A percentile compares a stretch with the other conserved stretches of the same genome.
phyloP scores from a whole-genome alignment of 2,888 invertebrate genomes.

The Cinara cedri region DNA sequence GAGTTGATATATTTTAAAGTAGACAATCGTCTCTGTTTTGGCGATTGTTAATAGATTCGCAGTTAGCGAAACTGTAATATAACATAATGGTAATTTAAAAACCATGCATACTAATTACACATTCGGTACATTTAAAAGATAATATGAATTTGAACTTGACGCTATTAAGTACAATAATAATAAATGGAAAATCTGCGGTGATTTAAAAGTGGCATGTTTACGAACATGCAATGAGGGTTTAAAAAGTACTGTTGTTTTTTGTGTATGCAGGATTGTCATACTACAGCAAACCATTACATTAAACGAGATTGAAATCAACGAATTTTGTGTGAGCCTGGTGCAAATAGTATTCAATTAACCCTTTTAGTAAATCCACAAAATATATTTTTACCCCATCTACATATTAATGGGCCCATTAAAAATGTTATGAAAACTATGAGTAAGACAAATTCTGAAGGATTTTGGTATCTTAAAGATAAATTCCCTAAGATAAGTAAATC shows the following conservation, averaged over 20 bases:
- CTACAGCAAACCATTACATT: background rate
- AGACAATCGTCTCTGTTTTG: slow-evolving; percentile 52
- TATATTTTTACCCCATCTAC: slow-evolving; percentile 49
- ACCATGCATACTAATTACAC: background rate
- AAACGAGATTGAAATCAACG: background rate
- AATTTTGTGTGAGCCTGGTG: slow-evolving; percentile 2
- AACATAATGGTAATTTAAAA: slow-evolving; percentile 60
- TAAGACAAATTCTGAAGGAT: slow-evolving; percentile 38
- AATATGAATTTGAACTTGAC: background rate
- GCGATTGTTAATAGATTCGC: slow-evolving; percentile 61
- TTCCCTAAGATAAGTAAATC: slow-evolving; percentile 58
- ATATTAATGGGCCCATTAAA: slow-evolving; percentile 61
- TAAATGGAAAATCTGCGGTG: too few relatives aligned
- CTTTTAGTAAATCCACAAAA: background rate
- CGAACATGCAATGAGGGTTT: background rate
- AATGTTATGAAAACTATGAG: slow-evolving; percentile 59
- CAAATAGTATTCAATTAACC: background rate
- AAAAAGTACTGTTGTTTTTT: slow-evolving; percentile 1
- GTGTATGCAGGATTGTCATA: background rate
- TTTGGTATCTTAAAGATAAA: slow-evolving; percentile 58
- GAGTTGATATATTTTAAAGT: background rate
- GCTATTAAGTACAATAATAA: too few relatives aligned
- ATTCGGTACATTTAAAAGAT: slow-evolving; percentile 4
- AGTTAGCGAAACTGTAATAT: slow-evolving; percentile 60
- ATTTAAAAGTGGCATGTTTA: too few relatives aligned